These are phyloP conservation scores for Tapirus terrestris DNA, from an alignment of 2,113 vertebrate species.

Conservation along the genomic window DNA sequence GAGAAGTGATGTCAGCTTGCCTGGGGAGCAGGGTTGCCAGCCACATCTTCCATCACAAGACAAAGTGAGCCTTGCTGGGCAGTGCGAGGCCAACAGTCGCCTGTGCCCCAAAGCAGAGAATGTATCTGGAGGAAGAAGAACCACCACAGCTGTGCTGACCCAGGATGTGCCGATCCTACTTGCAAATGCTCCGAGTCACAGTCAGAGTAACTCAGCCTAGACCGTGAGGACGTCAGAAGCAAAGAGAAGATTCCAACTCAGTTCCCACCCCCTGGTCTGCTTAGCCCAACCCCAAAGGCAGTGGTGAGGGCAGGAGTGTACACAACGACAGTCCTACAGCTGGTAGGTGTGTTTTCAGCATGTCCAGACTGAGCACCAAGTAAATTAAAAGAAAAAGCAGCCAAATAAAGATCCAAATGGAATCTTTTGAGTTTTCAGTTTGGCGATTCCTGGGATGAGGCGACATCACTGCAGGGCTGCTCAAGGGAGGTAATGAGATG, in stretches of 20 bases:
- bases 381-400: background rate
- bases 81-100: no score
- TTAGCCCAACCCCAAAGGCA: accelerated
- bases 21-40: no score
- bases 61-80: accelerated
- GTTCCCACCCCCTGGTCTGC: background rate
- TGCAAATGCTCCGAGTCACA: background rate
- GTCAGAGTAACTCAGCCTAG: background rate
- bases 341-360: accelerated
- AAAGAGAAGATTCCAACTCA: no score
- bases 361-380: accelerated
- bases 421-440: no score
- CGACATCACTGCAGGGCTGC: background rate
- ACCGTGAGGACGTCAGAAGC: no score
- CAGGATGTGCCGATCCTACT: background rate
- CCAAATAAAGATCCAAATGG: no score
- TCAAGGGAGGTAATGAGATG: accelerated
- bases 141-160: background rate
- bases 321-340: background rate
- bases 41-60: accelerated
- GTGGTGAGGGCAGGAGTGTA: accelerated
- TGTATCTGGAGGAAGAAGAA: background rate
- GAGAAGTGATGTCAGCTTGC: background rate
- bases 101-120: background rate
- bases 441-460: accelerated